phyloP scores from a whole-genome alignment of 2,888 invertebrate genomes.

The Pristionchus arcanus region DNA sequence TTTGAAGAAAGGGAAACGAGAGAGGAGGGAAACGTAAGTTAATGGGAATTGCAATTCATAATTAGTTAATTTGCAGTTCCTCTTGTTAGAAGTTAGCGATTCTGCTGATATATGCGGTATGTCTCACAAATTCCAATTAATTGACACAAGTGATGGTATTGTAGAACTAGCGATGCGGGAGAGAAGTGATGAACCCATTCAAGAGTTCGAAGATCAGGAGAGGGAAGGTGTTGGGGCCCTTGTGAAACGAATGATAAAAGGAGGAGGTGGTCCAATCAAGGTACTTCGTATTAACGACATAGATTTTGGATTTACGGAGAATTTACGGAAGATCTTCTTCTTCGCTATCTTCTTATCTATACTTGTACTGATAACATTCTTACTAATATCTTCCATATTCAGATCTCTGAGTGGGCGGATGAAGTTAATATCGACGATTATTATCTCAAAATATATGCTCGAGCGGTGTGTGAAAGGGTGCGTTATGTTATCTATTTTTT shows the following conservation, averaged over 20 bases:
- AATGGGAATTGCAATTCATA: not conserved
- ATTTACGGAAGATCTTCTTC: too few relatives aligned
- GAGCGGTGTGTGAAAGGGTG: not conserved
- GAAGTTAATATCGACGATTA: not conserved
- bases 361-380: too few relatives aligned
- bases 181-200: not conserved
- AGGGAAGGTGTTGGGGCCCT: not conserved
- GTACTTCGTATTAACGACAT: not conserved
- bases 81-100: not conserved
- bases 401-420: not conserved
- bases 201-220: not conserved
- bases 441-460: not conserved
- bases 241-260: not conserved
- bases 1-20: not conserved
- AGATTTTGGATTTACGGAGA: not conserved
- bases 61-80: not conserved
- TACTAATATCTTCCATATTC: not conserved
- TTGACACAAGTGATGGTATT: not conserved
- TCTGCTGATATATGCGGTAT: not conserved
- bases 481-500: not conserved
- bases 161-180: not conserved
- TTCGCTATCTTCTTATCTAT: too few relatives aligned
- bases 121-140: not conserved
- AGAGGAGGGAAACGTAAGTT: not conserved
- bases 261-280: not conserved